Conservation (phyloP, 2,113 vertebrate species). For the Callocephalon fimbriatum region DNA sequence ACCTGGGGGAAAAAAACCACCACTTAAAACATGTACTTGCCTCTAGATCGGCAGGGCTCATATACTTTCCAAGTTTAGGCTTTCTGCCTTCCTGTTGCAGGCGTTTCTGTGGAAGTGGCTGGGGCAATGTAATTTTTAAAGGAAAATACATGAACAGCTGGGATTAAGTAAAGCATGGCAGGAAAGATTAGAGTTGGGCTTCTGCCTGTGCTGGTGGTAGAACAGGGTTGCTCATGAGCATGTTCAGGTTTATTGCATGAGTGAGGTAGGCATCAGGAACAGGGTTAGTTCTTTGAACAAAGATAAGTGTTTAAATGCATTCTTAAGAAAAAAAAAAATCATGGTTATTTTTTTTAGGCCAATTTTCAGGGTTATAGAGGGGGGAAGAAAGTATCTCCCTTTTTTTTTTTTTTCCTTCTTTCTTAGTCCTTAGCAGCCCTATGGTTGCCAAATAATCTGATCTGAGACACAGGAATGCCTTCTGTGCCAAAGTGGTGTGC, state of each 20-base stretch:
- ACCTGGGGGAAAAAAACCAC: background rate
- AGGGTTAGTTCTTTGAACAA: background rate
- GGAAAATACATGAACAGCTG: background rate
- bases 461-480: background rate
- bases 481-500: background rate
- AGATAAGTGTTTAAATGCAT: background rate
- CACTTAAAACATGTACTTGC: background rate
- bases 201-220: fast-evolving
- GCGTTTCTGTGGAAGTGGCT: background rate
- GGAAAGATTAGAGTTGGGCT: background rate
- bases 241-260: background rate
- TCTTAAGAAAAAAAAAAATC: background rate
- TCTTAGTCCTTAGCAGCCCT: background rate
- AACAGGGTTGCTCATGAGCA: background rate
- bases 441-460: background rate
- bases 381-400: background rate
- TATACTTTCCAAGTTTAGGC: background rate
- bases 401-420: background rate
- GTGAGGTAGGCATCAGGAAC: background rate
- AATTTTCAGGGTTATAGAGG: background rate
- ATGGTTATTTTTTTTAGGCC: background rate
- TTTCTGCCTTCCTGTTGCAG: background rate
- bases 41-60: background rate
- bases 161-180: background rate
- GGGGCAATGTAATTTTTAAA: background rate